Percentiles rank a stretch among this genome's conserved stretches.
These are phyloP conservation scores for Arion vulgaris DNA, from an alignment of 1,140 invertebrate species.

Conservation along the genomic window DNA sequence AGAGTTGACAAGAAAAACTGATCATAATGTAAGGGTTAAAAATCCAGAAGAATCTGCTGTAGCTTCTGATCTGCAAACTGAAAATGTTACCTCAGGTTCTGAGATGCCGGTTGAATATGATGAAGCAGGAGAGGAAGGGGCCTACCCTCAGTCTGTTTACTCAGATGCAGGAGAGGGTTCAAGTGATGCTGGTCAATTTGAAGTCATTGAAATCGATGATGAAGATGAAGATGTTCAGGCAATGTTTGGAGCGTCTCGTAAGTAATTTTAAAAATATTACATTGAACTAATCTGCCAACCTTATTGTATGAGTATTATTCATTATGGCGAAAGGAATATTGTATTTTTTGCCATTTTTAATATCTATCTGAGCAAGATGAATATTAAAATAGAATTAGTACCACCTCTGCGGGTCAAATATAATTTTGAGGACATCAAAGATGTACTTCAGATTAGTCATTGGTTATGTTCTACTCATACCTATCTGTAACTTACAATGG, in stretches of 20 bases:
- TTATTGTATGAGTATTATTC: background rate
- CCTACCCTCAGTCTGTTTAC: slow-evolving; percentile 33
- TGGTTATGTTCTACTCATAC: no score
- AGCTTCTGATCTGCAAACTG: background rate
- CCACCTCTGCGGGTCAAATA: no score
- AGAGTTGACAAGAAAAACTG: background rate
- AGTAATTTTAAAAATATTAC: background rate
- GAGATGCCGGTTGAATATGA: slow-evolving; percentile 26
- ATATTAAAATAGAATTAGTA: no score
- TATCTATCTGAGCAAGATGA: no score
- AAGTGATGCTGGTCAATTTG: slow-evolving; percentile 25
- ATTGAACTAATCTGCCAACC: slow-evolving; percentile 4
- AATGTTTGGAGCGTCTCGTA: slow-evolving; percentile 25
- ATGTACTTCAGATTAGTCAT: no score
- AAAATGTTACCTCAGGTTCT: background rate
- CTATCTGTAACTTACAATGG: no score
- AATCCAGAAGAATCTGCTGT: background rate
- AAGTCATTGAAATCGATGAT: slow-evolving; percentile 34
- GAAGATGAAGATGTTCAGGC: slow-evolving; percentile 25
- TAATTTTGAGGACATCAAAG: no score
- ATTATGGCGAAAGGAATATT: no score
- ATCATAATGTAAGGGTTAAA: background rate
- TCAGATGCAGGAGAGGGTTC: slow-evolving; percentile 19
- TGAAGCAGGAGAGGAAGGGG: slow-evolving; percentile 24
- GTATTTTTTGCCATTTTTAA: no score